phyloP scores from a whole-genome alignment of 2,888 invertebrate species.

The Julus scanicus region DNA sequence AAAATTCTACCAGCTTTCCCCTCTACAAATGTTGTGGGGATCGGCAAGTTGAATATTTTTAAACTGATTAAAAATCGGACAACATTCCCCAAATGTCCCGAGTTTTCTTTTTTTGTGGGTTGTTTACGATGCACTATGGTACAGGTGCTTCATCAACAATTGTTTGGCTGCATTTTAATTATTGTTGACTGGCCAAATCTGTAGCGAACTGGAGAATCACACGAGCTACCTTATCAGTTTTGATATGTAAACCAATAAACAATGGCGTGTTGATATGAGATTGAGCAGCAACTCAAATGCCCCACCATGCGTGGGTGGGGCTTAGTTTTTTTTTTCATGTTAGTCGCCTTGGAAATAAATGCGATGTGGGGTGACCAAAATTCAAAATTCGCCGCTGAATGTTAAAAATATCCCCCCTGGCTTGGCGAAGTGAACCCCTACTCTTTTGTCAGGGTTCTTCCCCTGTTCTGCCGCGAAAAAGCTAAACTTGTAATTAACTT shows the following conservation, averaged over 20 bases:
- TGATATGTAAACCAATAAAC: constrained; percentile 22
- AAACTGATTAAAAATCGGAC: constrained; percentile 25
- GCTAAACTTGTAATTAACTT: constrained; percentile 45
- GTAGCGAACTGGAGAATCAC: not conserved
- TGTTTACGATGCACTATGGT: constrained; percentile 36
- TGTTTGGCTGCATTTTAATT: constrained; percentile 1
- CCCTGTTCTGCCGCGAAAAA: not conserved
- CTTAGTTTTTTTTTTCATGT: not conserved
- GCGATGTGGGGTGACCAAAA: constrained; percentile 29
- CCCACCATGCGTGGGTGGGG: constrained; percentile 22
- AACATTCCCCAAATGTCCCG: constrained; percentile 36
- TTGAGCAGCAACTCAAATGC: constrained; percentile 24
- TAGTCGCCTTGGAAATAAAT: not conserved
- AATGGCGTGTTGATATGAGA: constrained; percentile 42
- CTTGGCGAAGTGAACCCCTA: not conserved
- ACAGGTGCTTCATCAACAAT: not conserved
- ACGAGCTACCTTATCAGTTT: constrained; percentile 2
- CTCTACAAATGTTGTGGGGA: constrained; percentile 23
- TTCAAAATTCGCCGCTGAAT: constrained; percentile 20
- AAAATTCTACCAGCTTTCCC: constrained; percentile 19
- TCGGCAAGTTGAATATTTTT: constrained; percentile 34
- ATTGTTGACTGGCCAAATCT: not conserved
- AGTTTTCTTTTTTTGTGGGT: not conserved
- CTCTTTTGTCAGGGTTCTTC: constrained; percentile 11
- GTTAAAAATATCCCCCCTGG: not conserved